These are phyloP conservation scores for Rhabdornis inornatus DNA, from an alignment of 2,113 vertebrate genomes.

Conservation along the genomic window DNA sequence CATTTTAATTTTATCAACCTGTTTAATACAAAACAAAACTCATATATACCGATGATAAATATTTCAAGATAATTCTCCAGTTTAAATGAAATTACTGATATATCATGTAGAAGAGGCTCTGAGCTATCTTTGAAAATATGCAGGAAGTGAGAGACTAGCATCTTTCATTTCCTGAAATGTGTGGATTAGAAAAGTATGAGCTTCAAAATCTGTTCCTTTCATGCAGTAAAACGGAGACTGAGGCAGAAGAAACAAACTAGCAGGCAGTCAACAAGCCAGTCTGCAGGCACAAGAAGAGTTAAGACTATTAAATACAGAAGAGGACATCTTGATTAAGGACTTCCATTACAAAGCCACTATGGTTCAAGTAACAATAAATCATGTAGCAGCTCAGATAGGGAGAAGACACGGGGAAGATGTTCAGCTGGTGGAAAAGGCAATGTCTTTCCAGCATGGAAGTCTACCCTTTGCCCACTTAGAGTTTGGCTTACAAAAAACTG, in stretches of 20 bases:
- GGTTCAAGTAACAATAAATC: not conserved
- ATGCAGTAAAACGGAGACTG: not conserved
- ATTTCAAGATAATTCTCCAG: not conserved
- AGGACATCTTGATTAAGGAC: not conserved
- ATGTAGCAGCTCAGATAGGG: rapidly evolving
- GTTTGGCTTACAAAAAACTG: not conserved
- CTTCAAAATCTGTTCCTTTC: not conserved
- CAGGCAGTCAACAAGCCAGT: not conserved
- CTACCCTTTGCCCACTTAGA: not conserved
- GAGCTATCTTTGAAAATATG: not conserved
- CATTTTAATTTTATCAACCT: constrained; percentile 11
- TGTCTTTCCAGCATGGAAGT: not conserved
- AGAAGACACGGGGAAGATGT: not conserved
- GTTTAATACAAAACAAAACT: not conserved
- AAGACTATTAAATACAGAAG: not conserved
- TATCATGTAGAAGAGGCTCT: not conserved
- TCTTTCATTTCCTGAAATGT: not conserved
- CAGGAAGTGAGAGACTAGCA: not conserved
- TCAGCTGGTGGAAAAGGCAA: not conserved
- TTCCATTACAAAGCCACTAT: not conserved
- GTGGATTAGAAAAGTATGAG: not conserved
- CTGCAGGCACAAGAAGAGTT: not conserved
- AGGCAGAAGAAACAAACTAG: not conserved
- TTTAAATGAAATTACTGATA: not conserved
- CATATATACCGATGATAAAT: not conserved